Base-by-base conservation (phyloP, 2,797 vertebrate species). In the Phylloscopus collybita region DNA sequence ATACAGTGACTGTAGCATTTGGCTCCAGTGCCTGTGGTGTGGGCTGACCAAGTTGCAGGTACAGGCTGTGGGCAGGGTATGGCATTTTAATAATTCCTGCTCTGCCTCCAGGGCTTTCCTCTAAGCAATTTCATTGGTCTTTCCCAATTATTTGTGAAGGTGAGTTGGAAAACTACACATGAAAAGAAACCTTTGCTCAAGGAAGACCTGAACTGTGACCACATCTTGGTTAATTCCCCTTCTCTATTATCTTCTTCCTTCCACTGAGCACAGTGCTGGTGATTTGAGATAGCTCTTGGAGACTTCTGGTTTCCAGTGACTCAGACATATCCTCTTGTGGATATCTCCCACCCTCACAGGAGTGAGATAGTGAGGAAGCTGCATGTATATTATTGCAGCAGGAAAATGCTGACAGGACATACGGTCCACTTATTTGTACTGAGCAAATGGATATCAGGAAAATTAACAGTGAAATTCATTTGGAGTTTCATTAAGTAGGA, bases 391-490 rank as follows among this genome's bases (percentile, higher is more conserved):
- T 44, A 73, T 5, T 66, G 47, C 34, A 74, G 69, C 40, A 75
- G 42, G 69, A 76, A 94, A 75, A 4, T 27, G 42, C 6, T 75
- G 45, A 51, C 51, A 70, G 40, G 84, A 69, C 6, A 9, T 57
- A 34, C 9, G 13, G 47, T 65, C 38, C 61, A 87, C 87, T 92
- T 71, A 53, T 62, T 87, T 36, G 40, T 86, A 38, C 2, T 13
- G 86, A 79, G 71, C 53, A 94, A 96, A 92, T 86, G 62, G 74
- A 47, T 83, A 93, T 86, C 15, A 27, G 64, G 79, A 64, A 93
- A 88, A 79, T 79, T 84, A 95, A 91, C 70, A 94, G 57, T 71
- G 82, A 66, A 92, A 78, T 84, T 96, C 23, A 88, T 90, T 86
- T 80, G 69, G 90, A 94, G 50, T 93, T 87, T 76, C 93, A 96